Conservation (phyloP, 2,888 invertebrate species). For the Steinernema carpocapsae region DNA sequence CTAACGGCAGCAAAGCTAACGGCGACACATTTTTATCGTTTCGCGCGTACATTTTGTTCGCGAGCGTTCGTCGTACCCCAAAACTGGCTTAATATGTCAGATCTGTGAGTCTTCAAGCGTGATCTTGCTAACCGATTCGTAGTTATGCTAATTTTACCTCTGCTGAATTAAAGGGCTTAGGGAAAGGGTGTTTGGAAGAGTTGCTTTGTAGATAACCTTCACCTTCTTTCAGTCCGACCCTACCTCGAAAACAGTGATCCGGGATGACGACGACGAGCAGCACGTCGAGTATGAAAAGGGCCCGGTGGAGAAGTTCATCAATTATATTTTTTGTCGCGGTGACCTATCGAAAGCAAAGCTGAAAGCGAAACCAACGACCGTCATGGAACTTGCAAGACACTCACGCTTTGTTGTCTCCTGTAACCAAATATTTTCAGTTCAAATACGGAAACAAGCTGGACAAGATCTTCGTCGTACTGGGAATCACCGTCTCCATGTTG, state of each 20-base stretch:
- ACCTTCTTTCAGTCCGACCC: not conserved
- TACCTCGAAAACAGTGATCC: not conserved
- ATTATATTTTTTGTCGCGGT: conserved; percentile 40
- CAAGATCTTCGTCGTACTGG: conserved; percentile 36
- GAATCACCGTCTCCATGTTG: conserved; percentile 40
- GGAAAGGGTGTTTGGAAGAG: no score
- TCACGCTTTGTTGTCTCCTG: not conserved
- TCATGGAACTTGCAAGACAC: conserved; percentile 40
- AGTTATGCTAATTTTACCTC: not conserved
- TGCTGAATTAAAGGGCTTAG: not conserved
- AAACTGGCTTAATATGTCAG: no score
- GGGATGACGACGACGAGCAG: conserved; percentile 40
- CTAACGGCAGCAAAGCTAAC: no score
- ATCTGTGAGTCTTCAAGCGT: no score
- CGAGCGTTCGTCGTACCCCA: no score
- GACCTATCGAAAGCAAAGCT: conserved; percentile 47
- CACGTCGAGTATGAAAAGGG: conserved; percentile 40
- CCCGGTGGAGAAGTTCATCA: conserved; percentile 43
- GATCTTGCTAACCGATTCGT: no score
- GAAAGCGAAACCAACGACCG: conserved; percentile 45
- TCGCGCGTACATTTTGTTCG: no score
- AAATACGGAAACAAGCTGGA: conserved; percentile 43
- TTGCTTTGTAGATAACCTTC: no score
- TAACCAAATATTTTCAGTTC: conserved; percentile 42
- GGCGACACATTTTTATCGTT: no score